Base-by-base conservation (phyloP, 2,113 vertebrate genomes). In the Damaliscus lunatus region DNA sequence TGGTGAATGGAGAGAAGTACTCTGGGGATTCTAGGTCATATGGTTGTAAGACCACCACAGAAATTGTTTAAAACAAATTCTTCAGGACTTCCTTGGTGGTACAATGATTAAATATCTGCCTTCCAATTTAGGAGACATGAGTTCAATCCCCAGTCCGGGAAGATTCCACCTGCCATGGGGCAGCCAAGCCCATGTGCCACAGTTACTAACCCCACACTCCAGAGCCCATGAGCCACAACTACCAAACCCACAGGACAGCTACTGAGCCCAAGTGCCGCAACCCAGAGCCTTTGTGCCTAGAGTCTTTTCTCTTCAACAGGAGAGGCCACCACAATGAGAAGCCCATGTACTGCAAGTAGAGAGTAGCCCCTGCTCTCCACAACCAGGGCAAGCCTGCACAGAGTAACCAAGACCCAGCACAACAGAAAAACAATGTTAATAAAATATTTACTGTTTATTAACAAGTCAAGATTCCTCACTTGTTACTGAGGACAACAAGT, bases 401-500 rank as follows among this genome's bases (percentile, higher is more conserved):
- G 40, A 7, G 71, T 4, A 27, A 77, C 23, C 6, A 43, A 77
- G 71, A 77, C 71, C 36, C 71, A 7, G 40, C 71, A 27, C 71
- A 77, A 15, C 40, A 40, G 67, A 40, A 40, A 25, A 77, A 43
- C 40, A 27, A 27, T 23, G 6, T 27, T 7, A 43, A 14, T 43
- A 25, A 77, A 43, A 43, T 77, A 77, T 74, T 74, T 40, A 74
- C 67, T 13, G 67, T 40, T 74, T 21, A 40, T 74, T 74, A 74
- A 6, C 67, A 74, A 74, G 67, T 74, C 67, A 40, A 4, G 23
- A 29, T 88, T 95, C 80, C 5, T 80, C 23, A 40, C 86, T 92
- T 97, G 25, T 91, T 46, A 91, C 48, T 7, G 16, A 97, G 33
- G 36, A 52, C 21, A 87, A 43, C 21, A 57, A 55, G n/a, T 50